These are phyloP conservation scores for Tryphoninae sp. DNA, from an alignment of 2,888 invertebrate species.

Conservation along the genomic window DNA sequence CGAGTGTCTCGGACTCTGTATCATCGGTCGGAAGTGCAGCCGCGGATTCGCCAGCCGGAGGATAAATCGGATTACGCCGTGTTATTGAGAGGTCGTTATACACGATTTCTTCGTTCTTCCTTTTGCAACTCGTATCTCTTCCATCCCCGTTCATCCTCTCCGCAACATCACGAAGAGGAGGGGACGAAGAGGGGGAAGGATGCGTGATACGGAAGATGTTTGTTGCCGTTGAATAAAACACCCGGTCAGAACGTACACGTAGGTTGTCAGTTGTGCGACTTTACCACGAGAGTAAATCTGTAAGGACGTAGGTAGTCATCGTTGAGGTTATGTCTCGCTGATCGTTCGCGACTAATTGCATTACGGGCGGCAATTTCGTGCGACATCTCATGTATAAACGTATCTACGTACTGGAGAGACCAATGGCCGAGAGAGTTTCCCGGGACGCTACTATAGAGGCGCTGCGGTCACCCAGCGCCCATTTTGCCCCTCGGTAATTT, in stretches of 20 bases:
- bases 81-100: constrained; percentile 65
- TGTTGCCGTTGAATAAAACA: constrained; percentile 3
- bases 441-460: constrained; percentile 17
- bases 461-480: constrained; percentile 43
- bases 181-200: background rate
- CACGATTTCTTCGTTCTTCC: constrained; percentile 36
- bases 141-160: constrained; percentile 33
- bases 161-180: background rate
- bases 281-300: constrained; percentile 27
- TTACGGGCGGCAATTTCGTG: constrained; percentile 56
- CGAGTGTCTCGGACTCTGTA: constrained; percentile 35
- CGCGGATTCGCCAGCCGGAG: constrained; percentile 31
- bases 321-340: constrained; percentile 34
- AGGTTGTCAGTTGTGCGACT: no score
- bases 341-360: constrained; percentile 60
- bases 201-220: constrained; percentile 42
- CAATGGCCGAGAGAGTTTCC: constrained; percentile 17
- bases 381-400: constrained; percentile 19
- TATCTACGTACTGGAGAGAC: background rate
- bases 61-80: constrained; percentile 64
- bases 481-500: constrained; percentile 26
- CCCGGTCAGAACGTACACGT: background rate
- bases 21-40: constrained; percentile 54
- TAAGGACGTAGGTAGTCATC: constrained; percentile 21
- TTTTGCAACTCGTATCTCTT: constrained; percentile 2